Evolutionary conservation across 2,888 invertebrate genomes (phyloP), one percentile per base, ranked within the genome.

Genomic region (Epistrophe eligans): DNA sequence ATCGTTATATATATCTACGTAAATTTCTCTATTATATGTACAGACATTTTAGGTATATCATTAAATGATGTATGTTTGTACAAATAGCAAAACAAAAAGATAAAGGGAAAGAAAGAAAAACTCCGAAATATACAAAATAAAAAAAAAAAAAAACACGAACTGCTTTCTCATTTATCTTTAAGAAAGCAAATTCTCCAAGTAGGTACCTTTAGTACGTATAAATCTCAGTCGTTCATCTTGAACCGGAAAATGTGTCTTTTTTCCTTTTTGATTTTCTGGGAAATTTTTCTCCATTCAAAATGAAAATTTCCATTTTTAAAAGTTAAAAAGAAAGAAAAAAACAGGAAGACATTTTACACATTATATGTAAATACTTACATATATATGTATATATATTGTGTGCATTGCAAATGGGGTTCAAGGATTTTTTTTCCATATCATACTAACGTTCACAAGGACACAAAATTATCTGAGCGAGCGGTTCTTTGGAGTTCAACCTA

Each of bases 181-280:
- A 60, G 38, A 55, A 40, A 32, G 57, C 28, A 52, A 77, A 77
- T 73, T 73, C 70, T 81, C 62, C 77, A 10, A 40, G 35, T 7
- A 40, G 40, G n/a, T 24, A 24, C 24, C 24, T 40, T 73, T 58
- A 35, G 8, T 35, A 35, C 1, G 73, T 77, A 85, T 85, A 85
- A 85, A 85, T 85, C 85, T 85, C 77, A 81, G 81, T 85, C 77
- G 77, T 85, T 81, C 77, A 85, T 85, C 81, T 85, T 81, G 81
- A 73, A 73, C 81, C 77, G 81, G 73, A 81, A 77, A 81, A 85
- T 81, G 73, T 77, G 77, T 77, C 81, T 60, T 73, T 45, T 67
- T 57, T 79, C 50, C n/a, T 71, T 24, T 15, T 50, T 58, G 43
- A 24, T 58, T 84, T 72, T 60, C 15, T 58, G 58, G 38, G 9